Base-by-base conservation (phyloP, 2,113 vertebrate species). In the Ageneiosus marmoratus region DNA sequence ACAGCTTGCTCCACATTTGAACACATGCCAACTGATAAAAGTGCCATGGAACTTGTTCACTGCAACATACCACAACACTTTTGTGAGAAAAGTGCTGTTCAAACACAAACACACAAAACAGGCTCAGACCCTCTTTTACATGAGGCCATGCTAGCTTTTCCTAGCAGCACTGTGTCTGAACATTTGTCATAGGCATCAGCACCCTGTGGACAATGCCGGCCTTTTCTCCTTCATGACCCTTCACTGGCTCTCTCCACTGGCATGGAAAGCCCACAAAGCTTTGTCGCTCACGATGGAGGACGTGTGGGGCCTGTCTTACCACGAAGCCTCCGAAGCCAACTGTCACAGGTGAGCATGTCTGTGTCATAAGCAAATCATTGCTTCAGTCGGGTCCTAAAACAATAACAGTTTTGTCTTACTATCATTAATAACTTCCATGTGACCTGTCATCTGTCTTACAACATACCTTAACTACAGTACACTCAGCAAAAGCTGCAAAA, bases 191-290 rank as follows among this genome's bases (percentile, higher is more conserved):
- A 96, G 95, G 82, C 92, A 95, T 85, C 94, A 93, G 88, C 94
- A 96, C 92, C 95, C 94, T n/a, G 93, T 96, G 70, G 94, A 96
- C 90, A 96, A 95, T 46, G 93, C 94, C 0, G 95, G 95, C 80
- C 86, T 95, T 78, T 94, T 96, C 89, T 96, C 94, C 85, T 95
- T 95, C 85, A 95, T 95, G 94, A 95, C 94, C 22, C 88, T 95
- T 41, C 93, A 95, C 62, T 95, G 95, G 95, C 93, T 96, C 78
- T 90, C 94, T 56, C 94, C 94, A 0, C 89, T 95, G 88, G 94
- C 94, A 41, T 84, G 90, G 85, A 94, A 91, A 84, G 92, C 93
- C 86, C 88, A 93, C 91, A 92, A 85, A 89, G 83, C 77, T 0
- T 93, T 94, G 81, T 89, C 88, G 79, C 86, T 96, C 85, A 88